Conservation (phyloP, 2,888 invertebrate genomes). For the Hydropsyche betteni region DNA sequence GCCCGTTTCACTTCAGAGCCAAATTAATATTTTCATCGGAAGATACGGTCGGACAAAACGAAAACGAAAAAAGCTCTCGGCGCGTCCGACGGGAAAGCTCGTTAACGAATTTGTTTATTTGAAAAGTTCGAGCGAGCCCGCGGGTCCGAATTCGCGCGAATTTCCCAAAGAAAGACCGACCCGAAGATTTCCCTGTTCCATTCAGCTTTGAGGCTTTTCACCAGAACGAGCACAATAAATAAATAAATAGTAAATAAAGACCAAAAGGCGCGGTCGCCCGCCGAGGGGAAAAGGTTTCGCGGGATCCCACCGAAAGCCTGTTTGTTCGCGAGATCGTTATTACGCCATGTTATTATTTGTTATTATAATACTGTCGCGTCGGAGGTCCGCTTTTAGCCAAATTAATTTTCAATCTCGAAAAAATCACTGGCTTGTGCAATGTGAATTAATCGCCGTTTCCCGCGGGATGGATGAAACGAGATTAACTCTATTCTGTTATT, state of each 20-base stretch:
- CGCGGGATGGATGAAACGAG: too few species aligned
- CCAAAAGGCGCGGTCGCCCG: neutral
- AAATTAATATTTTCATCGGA: slow-evolving; percentile 8
- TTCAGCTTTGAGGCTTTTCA: slow-evolving; percentile 24
- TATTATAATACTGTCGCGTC: neutral
- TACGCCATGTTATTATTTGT: neutral
- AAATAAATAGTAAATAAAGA: neutral
- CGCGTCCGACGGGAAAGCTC: slow-evolving; percentile 21
- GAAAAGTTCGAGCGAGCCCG: slow-evolving; percentile 20
- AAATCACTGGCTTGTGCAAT: neutral
- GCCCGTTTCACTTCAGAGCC: neutral
- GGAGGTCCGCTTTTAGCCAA: neutral
- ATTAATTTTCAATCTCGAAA: slow-evolving; percentile 1
- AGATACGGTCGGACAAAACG: neutral
- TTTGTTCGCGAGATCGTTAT: neutral
- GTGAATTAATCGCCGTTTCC: too few species aligned
- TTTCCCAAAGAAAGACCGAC: neutral
- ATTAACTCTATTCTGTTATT: too few species aligned
- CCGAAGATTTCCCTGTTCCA: neutral
- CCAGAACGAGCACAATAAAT: slow-evolving; percentile 3
- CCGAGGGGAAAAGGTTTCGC: neutral
- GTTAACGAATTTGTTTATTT: slow-evolving; percentile 30
- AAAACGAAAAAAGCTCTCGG: neutral
- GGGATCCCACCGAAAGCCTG: neutral
- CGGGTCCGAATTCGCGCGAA: neutral